Evolutionary conservation across 2,888 invertebrate genomes (phyloP).

Genomic region (Linyphia triangularis): DNA sequence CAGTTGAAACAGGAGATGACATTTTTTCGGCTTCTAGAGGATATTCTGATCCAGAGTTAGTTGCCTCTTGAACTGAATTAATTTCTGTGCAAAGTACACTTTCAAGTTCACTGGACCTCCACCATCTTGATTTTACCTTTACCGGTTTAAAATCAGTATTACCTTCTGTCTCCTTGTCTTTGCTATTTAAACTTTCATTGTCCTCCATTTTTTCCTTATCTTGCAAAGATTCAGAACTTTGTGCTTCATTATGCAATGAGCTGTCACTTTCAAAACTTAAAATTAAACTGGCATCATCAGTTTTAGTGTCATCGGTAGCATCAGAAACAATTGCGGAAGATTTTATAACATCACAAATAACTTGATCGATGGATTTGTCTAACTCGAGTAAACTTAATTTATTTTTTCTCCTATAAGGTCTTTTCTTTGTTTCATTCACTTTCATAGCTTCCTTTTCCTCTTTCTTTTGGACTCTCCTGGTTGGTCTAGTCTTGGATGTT

Average conservation of each 20-base stretch:
- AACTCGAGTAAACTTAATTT: neutral
- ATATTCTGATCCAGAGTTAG: neutral
- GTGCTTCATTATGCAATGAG: neutral
- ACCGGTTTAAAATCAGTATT: slow-evolving; percentile 84
- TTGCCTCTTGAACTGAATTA: neutral
- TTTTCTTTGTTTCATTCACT: neutral
- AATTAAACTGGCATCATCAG: neutral
- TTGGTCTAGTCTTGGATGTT: neutral
- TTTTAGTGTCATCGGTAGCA: neutral
- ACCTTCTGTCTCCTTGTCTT: slow-evolving; percentile 13
- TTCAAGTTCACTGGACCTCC: slow-evolving; percentile 87
- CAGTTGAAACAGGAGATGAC: neutral
- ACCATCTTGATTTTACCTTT: slow-evolving; percentile 89
- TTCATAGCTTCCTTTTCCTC: slow-evolving; percentile 9
- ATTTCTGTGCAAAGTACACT: slow-evolving; percentile 67
- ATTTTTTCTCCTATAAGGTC: slow-evolving; percentile 22
- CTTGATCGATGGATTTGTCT: slow-evolving; percentile 21
- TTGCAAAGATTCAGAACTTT: neutral
- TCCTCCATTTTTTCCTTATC: neutral
- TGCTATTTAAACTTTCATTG: neutral
- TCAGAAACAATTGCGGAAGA: neutral
- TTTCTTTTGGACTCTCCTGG: neutral
- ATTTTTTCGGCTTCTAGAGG: neutral
- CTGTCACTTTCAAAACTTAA: neutral
- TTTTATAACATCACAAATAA: slow-evolving; percentile 12